phyloP scores from a whole-genome alignment of 2,113 vertebrate species.

The Cryptomyrus ogoouensis region DNA sequence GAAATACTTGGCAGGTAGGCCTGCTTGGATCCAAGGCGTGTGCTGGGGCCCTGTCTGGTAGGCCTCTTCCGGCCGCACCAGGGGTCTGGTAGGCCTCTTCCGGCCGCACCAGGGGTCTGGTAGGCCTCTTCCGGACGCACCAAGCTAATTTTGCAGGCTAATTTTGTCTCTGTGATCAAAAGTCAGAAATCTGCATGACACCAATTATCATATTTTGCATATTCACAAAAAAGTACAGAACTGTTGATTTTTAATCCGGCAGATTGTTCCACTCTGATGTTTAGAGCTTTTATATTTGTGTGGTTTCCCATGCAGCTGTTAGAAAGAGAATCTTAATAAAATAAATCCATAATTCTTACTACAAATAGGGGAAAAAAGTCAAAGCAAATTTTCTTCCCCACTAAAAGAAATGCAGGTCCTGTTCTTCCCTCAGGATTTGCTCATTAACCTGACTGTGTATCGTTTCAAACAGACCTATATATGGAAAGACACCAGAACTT shows the following conservation, averaged over 20 bases:
- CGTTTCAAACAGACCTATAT: background rate
- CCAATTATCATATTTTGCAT: background rate
- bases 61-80: background rate
- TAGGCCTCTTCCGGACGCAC: background rate
- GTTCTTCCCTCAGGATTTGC: background rate
- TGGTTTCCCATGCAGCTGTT: background rate
- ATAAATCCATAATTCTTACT: background rate
- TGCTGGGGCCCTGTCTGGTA: background rate
- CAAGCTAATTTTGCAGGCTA: too few species aligned
- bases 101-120: too few species aligned
- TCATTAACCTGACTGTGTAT: background rate
- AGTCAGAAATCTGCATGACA: background rate
- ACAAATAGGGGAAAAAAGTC: background rate
- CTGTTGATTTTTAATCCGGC: background rate
- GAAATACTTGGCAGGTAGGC: constrained; percentile 61
- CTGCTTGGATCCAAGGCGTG: background rate
- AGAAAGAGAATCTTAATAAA: background rate
- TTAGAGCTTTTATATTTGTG: background rate
- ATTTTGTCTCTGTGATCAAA: background rate
- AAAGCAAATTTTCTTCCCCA: background rate
- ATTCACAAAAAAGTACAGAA: background rate
- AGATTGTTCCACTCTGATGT: background rate
- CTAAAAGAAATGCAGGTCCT: background rate
- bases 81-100: background rate
- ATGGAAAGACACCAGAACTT: background rate